Percentiles rank a stretch among this genome's conserved stretches.
These are phyloP conservation scores for Eristalis tenax DNA, from an alignment of 2,888 invertebrate genomes.

Conservation along the genomic window DNA sequence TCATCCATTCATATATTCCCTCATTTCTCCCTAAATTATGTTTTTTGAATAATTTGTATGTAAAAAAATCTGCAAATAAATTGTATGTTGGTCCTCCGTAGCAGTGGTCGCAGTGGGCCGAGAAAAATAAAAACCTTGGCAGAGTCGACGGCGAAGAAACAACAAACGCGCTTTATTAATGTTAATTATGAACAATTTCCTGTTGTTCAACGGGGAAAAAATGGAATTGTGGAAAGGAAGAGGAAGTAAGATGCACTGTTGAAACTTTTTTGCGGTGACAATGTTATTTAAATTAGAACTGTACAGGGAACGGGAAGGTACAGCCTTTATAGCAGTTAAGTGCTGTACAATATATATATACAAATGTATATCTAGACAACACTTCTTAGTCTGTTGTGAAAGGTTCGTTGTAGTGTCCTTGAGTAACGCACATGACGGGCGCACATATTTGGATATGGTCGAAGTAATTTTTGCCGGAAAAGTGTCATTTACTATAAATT, in stretches of 20 bases:
- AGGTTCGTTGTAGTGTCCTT: constrained; percentile 18
- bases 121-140: not conserved
- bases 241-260: constrained; percentile 46
- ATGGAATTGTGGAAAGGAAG: constrained; percentile 25
- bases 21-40: not conserved
- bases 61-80: constrained; percentile 1
- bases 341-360: not conserved
- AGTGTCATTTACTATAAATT: constrained; percentile 68
- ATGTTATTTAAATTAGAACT: constrained; percentile 3
- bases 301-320: not conserved
- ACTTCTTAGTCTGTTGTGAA: constrained; percentile 2
- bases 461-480: constrained; percentile 64
- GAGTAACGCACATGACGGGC: constrained; percentile 18
- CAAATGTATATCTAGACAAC: not conserved
- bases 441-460: constrained; percentile 51
- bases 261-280: not conserved
- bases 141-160: not conserved
- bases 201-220: constrained; percentile 22
- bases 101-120: not conserved
- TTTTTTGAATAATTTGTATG: not conserved
- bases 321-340: not conserved
- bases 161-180: constrained; percentile 32
- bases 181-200: constrained; percentile 53
- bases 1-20: not conserved
- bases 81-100: not conserved